phyloP scores from a whole-genome alignment of 2,888 invertebrate species.

The Brenthis ino region DNA sequence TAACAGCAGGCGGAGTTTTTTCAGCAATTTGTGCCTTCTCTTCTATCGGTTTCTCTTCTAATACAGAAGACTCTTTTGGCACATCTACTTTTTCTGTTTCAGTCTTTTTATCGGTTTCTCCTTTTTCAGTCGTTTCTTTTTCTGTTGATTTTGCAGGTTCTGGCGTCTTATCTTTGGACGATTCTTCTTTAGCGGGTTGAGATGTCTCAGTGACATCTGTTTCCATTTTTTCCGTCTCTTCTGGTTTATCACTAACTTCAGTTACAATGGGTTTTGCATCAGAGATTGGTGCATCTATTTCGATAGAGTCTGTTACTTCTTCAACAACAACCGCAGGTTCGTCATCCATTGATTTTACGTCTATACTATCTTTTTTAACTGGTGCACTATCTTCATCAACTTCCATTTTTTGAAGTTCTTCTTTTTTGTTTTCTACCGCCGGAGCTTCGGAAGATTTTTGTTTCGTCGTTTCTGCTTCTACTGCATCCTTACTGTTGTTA shows the following conservation, averaged over 20 bases:
- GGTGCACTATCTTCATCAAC: slow-evolving; percentile 51
- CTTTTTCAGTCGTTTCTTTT: slow-evolving; percentile 18
- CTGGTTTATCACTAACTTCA: slow-evolving; percentile 49
- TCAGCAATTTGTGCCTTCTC: slow-evolving; percentile 46
- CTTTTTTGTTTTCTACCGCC: slow-evolving; percentile 37
- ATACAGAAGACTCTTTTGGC: slow-evolving; percentile 47
- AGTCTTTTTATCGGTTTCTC: slow-evolving; percentile 26
- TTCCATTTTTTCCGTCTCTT: slow-evolving; percentile 60
- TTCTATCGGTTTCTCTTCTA: slow-evolving; percentile 42
- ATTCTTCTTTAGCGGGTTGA: slow-evolving; percentile 47
- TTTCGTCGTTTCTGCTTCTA: slow-evolving; percentile 39
- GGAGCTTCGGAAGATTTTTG: slow-evolving; percentile 35
- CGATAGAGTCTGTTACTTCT: slow-evolving; percentile 51
- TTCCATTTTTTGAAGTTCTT: slow-evolving; percentile 57
- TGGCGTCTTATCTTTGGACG: slow-evolving; percentile 31
- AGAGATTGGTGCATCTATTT: slow-evolving; percentile 49
- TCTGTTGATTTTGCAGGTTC: slow-evolving; percentile 22
- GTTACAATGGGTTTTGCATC: slow-evolving; percentile 54
- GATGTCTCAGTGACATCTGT: slow-evolving; percentile 41
- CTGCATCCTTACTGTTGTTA: slow-evolving; percentile 55
- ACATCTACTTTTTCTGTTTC: slow-evolving; percentile 43
- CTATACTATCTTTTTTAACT: slow-evolving; percentile 28
- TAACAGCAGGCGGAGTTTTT: slow-evolving; percentile 50
- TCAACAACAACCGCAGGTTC: slow-evolving; percentile 38
- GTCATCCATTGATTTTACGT: slow-evolving; percentile 40